Base-by-base conservation (phyloP, 2,888 invertebrate genomes). In the Troides aeacus region DNA sequence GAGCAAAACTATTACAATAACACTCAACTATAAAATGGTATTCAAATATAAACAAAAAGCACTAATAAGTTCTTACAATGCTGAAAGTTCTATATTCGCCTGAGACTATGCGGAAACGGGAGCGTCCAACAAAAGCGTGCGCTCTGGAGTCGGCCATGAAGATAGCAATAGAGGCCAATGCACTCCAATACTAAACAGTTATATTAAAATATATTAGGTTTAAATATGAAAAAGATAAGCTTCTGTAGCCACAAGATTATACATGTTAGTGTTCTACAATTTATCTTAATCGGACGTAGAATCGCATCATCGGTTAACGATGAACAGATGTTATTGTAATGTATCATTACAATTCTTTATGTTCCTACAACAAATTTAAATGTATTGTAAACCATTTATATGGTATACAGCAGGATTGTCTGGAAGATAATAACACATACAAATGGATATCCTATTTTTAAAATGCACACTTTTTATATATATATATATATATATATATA, bases 81-180 rank as follows among this genome's bases (percentile, higher is more conserved):
- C n/a, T 68, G 46, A 21, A 63, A 66, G 63, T 18, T 63, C 66
- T 70, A 66, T 70, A 66, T 70, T 66, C 56, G 63, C 66, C 56
- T 66, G 23, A 5, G 60, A 63, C 66, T 59, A 70, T 66, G 70
- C 70, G 70, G 70, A 70, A 66, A 70, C 63, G 62, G 46, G 53
- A 70, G 42, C 66, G 36, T 53, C 63, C 50, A 63, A 68, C 68
- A 66, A 66, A 61, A 59, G 65, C 58, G 46, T 66, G 63, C 59
- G 46, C 50, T 62, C 58, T 68, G 73, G 74, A 74, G 70, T 64
- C 62, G 58, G 62, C 69, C 71, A 57, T 57, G 64, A 71, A 66
- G 66, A 63, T 61, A 60, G 64, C 57, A 18, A 64, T n/a, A 64
- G 56, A 64, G 70, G 67, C 67, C 70, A 71, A 24, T 67, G 67